Percentiles rank a stretch among this genome's conserved stretches.
Conservation (phyloP, 2,888 invertebrate species). For the Volucella zonaria region DNA sequence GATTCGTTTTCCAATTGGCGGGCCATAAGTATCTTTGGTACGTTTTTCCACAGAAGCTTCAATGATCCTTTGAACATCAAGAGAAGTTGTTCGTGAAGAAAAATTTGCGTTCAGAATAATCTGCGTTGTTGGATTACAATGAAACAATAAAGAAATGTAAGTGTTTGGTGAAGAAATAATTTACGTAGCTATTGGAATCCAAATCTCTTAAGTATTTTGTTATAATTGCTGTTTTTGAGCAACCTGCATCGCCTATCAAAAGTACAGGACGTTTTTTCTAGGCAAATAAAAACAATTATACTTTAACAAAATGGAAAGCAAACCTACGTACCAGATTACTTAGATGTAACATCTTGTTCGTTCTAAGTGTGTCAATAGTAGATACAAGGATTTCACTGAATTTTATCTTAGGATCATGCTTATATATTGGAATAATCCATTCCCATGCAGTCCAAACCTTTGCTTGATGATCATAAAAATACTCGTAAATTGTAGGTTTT, state of each 20-base stretch:
- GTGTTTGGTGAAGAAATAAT: constrained; percentile 75
- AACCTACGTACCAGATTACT: constrained; percentile 87
- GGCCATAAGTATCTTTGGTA: constrained; percentile 94
- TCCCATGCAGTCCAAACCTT: constrained; percentile 93
- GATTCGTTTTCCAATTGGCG: constrained; percentile 94
- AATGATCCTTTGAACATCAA: constrained; percentile 94
- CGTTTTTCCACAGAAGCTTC: constrained; percentile 95
- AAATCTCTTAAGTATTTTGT: constrained; percentile 90
- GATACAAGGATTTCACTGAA: constrained; percentile 95
- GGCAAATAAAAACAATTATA: constrained; percentile 20
- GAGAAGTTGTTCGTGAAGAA: constrained; percentile 94
- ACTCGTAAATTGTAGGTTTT: constrained; percentile 91
- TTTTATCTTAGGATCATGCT: constrained; percentile 87
- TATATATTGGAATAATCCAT: constrained; percentile 89
- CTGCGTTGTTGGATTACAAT: constrained; percentile 81
- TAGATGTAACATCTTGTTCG: constrained; percentile 89
- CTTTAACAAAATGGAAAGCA: background rate
- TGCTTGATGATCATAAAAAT: constrained; percentile 87
- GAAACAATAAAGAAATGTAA: constrained; percentile 17
- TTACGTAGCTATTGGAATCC: constrained; percentile 87
- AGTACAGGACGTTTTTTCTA: constrained; percentile 90
- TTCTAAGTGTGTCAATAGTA: constrained; percentile 92
- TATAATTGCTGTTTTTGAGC: constrained; percentile 95
- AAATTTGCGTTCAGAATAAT: constrained; percentile 93
- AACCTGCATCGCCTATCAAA: constrained; percentile 95